These are phyloP conservation scores for Pipistrellus pipistrellus DNA, from an alignment of 2,797 vertebrate genomes.

Conservation along the genomic window DNA sequence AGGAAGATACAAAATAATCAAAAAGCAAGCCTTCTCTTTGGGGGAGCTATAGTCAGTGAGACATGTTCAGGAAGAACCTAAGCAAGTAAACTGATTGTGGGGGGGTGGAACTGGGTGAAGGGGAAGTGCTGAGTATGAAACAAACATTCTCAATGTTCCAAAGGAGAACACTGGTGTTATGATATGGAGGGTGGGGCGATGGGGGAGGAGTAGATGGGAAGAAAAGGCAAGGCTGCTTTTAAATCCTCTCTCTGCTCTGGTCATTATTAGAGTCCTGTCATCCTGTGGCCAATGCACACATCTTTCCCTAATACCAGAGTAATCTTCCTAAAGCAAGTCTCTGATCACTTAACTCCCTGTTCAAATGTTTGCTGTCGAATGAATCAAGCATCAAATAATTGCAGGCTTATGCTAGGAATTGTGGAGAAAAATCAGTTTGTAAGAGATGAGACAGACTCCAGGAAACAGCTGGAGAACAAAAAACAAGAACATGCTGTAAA, in stretches of 20 bases:
- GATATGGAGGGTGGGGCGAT: neutral
- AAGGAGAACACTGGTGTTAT: slow-evolving; percentile 47
- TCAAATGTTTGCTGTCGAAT: slow-evolving; percentile 58
- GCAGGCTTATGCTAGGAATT: slow-evolving; percentile 41
- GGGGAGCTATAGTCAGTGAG: slow-evolving; percentile 56
- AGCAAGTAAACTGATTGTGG: slow-evolving; percentile 47
- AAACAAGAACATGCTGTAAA: slow-evolving; percentile 46
- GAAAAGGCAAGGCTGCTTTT: slow-evolving; percentile 58
- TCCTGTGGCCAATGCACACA: neutral
- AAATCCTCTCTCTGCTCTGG: neutral
- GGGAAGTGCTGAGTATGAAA: slow-evolving; percentile 61
- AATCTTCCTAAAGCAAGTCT: slow-evolving; percentile 57
- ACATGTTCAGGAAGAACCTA: slow-evolving; percentile 40
- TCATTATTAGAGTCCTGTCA: slow-evolving; percentile 10
- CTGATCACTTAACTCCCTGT: slow-evolving; percentile 26
- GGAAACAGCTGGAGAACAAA: slow-evolving; percentile 68
- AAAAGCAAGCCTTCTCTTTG: slow-evolving; percentile 54
- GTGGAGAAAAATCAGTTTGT: slow-evolving; percentile 35
- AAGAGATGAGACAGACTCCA: slow-evolving; percentile 47
- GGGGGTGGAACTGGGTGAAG: slow-evolving; percentile 71
- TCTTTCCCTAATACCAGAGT: slow-evolving; percentile 26
- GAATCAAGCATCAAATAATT: slow-evolving; percentile 68
- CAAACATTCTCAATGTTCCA: slow-evolving; percentile 62
- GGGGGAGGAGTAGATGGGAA: neutral
- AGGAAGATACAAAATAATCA: neutral